These are phyloP conservation scores for Apteryx owenii DNA, from an alignment of 2,113 vertebrate genomes.

Conservation along the genomic window DNA sequence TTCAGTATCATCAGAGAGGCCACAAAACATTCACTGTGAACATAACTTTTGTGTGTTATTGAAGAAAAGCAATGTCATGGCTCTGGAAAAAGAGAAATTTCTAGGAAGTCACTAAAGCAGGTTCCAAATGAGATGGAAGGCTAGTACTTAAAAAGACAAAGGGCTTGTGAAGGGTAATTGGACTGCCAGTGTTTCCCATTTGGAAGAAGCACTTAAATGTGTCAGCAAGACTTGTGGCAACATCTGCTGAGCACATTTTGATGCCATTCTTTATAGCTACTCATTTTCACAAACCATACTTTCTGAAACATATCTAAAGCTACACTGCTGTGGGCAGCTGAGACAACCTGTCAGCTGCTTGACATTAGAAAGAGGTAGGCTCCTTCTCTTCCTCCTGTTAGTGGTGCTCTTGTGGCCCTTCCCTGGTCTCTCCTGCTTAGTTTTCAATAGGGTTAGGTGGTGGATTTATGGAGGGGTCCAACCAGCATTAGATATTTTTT, in stretches of 20 bases:
- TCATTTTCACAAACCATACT: neutral
- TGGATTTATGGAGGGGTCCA: neutral
- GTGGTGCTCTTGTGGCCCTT: neutral
- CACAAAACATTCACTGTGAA: neutral
- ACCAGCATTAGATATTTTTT: neutral
- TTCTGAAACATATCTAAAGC: neutral
- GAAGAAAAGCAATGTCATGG: neutral
- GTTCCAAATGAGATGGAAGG: neutral
- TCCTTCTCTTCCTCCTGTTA: neutral
- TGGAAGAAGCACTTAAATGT: slow-evolving; percentile 8
- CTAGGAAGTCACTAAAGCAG: neutral
- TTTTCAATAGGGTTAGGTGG: neutral
- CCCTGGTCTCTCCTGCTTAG: neutral
- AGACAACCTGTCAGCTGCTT: neutral
- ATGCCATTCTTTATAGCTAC: neutral
- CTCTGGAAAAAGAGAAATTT: slow-evolving; percentile 3
- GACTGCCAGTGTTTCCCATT: neutral
- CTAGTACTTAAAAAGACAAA: neutral
- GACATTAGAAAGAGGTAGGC: neutral
- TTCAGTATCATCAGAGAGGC: neutral
- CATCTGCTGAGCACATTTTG: slow-evolving; percentile 23
- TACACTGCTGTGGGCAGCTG: neutral
- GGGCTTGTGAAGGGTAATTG: neutral
- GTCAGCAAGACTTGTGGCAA: neutral
- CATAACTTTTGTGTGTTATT: neutral